A percentile compares a stretch with the other conserved stretches of the same genome.
phyloP scores from a whole-genome alignment of 2,797 vertebrate genomes.

The Cossypha niveicapilla region DNA sequence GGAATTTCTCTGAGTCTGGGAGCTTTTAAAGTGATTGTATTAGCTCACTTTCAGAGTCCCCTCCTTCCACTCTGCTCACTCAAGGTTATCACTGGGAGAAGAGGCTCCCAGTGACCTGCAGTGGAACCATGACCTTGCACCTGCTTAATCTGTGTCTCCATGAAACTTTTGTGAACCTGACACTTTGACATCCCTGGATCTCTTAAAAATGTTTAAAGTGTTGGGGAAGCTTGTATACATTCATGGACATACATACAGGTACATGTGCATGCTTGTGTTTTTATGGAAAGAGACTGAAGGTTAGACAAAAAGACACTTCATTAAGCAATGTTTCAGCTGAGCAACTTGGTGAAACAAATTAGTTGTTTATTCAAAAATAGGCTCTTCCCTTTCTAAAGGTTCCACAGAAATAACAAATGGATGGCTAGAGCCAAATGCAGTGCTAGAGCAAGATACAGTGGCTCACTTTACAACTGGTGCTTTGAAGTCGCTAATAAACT shows the following conservation, averaged over 20 bases:
- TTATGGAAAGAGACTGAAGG: neutral
- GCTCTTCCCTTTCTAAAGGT: neutral
- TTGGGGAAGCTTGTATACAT: neutral
- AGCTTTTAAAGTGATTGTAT: neutral
- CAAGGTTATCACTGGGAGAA: neutral
- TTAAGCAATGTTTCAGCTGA: neutral
- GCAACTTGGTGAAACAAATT: neutral
- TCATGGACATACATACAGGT: neutral
- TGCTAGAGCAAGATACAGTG: neutral
- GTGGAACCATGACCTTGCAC: too few species aligned
- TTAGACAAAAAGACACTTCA: neutral
- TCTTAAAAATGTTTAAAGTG: neutral
- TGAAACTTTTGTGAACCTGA: neutral
- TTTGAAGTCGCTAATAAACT: neutral
- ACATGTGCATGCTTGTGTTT: neutral
- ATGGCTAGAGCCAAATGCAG: neutral
- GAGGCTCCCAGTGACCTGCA: fast-evolving
- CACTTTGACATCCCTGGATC: neutral
- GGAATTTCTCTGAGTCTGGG: neutral
- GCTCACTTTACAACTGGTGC: neutral
- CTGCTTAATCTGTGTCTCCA: neutral
- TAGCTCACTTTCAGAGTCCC: neutral
- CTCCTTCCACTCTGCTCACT: neutral
- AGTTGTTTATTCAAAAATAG: neutral
- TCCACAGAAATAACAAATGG: neutral